Base-by-base conservation (phyloP, 2,113 vertebrate species). In the Peromyscus maniculatus region DNA sequence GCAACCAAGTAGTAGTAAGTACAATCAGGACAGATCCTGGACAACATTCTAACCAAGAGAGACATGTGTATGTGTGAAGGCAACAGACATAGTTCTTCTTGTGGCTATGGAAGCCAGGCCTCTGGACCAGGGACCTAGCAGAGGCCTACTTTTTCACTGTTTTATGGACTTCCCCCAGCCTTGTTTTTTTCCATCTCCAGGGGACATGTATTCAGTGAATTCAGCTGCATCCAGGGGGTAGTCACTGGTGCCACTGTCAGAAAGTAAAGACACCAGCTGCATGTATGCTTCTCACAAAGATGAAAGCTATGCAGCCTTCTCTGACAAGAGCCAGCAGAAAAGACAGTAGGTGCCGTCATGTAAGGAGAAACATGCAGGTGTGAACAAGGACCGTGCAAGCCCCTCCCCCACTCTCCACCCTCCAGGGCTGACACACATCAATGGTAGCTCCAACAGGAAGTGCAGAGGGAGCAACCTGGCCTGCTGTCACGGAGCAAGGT, bases 1-100 rank as follows among this genome's bases (percentile, higher is more conserved):
- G 19, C 43, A 55, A 52, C 66, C 19, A 5, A 49, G 36, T 16
- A 92, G 8, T 12, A 69, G 8, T 12, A 69, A 57, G 26, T 8
- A 36, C 36, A 46, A 46, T 79, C 7, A 33, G 24, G 59, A 66
- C 21, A 55, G n/a, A 55, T 9, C 7, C 59, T 1, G 33, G 17
- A 78, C 39, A 57, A 36, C 31, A 21, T 52, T 71, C 39, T 84
- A 57, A 74, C 36, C 7, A 22, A 74, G n/a, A 89, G 52, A 36
- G n/a, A 19, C 7, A 2, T 0, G 0, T 3, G 0, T 3, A 0
- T 31, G 19, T 46, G 79, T 13, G 33, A 52, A 22, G 7, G 3
- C 52, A 13, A 13, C 2, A 36, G n/a, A 71, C 39, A 19, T 3
- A 26, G 82, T 9, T n/a, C 64, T 74, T 74, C 62, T 28, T 49